Evolutionary conservation across 2,797 vertebrate species (phyloP), one percentile per base, ranked within the genome.

Genomic region (Silurus lanzhouensis): DNA sequence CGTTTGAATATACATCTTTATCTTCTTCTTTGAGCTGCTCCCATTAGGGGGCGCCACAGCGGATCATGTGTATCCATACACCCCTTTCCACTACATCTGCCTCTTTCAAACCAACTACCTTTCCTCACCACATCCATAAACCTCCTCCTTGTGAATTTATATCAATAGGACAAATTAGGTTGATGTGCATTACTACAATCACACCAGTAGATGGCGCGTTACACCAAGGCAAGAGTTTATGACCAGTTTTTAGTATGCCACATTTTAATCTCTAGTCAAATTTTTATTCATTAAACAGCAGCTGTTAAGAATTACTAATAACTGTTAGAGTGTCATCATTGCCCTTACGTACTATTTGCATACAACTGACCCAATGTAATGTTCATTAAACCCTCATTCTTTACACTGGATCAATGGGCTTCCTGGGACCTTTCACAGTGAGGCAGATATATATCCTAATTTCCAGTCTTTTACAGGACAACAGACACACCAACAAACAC

Each of bases 191-290:
- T 79, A 61, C 46, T 44, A 12, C 6, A 44, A n/a, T 17, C 14
- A 55, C 58, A 81, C 87, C 87, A 87, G 70, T 55, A 78, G 88
- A 81, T 84, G 85, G 84, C 12, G 74, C 25, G 17, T 76, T 15
- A 58, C 7, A 27, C 7, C 15, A 76, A 58, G 27, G 71, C 12
- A 27, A 82, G 7, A 27, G 20, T 1, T 46, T n/a, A 78, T 12
- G 10, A 19, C 19, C 19, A 77, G 75, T 3, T 79, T 63, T 79
- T 2, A 61, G 0, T 52, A 10, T 74, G 46, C 46, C 44, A 48
- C 20, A 48, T 72, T 72, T 48, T 48, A 46, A 12, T 10, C 9
- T n/a, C 19, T n/a, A 22, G 44, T 72, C 8, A 14, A 20, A 5
- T 20, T 20, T 72, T 72, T 70, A 70, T 38, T 20, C 8, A 12